Evolutionary conservation across 2,113 vertebrate genomes (phyloP).

Genomic region (Xiphias gladius): DNA sequence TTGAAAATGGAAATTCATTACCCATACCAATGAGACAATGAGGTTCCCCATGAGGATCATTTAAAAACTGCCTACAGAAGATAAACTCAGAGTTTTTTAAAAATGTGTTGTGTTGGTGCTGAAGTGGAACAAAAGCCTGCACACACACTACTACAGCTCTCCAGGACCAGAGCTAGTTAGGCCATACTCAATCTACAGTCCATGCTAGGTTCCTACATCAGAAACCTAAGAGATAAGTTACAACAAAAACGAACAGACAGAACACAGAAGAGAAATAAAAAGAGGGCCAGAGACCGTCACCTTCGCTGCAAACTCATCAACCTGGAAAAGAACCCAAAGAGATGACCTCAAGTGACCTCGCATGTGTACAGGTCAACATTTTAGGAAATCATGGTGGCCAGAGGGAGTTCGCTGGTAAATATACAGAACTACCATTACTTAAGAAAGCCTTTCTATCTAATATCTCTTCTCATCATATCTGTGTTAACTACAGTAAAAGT

Average conservation of each 20-base stretch:
- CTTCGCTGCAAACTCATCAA: conserved; percentile 90
- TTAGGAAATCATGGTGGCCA: conserved; percentile 34
- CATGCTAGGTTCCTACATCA: conserved; percentile 84
- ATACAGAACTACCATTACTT: conserved; percentile 24
- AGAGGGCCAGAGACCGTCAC: conserved; percentile 87
- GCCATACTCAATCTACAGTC: conserved; percentile 76
- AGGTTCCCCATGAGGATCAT: not conserved
- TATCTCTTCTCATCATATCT: not conserved
- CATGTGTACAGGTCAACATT: conserved; percentile 53
- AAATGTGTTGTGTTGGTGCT: conserved; percentile 22
- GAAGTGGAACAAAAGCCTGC: conserved; percentile 66
- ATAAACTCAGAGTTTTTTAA: conserved; percentile 12
- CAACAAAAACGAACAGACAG: conserved; percentile 75
- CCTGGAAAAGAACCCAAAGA: conserved; percentile 90
- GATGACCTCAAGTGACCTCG: conserved; percentile 75
- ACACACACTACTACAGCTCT: conserved; percentile 34
- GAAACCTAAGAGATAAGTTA: conserved; percentile 79
- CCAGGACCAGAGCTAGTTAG: conserved; percentile 64
- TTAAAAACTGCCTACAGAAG: not conserved
- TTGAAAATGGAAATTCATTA: not conserved
- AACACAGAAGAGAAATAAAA: conserved; percentile 80
- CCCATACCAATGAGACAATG: not conserved
- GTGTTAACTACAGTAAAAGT: not conserved
- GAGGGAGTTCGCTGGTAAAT: conserved; percentile 27
- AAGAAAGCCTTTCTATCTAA: not conserved